Evolutionary conservation across 2,797 vertebrate genomes (phyloP).

Genomic region (Lycodopsis pacificus): DNA sequence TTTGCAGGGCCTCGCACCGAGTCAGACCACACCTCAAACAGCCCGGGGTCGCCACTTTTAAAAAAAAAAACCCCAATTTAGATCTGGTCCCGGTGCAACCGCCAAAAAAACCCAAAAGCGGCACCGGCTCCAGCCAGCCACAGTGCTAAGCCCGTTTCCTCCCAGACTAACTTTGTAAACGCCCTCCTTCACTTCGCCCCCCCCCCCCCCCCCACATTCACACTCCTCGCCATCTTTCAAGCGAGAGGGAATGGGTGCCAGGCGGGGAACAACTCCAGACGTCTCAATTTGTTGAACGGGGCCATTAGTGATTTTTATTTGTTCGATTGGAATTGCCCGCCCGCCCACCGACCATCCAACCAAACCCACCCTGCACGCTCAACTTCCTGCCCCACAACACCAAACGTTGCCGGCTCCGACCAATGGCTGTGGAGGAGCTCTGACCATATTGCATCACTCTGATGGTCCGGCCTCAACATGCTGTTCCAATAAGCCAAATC

Average conservation of each 20-base stretch:
- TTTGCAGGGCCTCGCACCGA: slow-evolving; percentile 73
- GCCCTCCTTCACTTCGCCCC: slow-evolving; percentile 54
- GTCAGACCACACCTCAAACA: slow-evolving; percentile 80
- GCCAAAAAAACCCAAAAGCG: slow-evolving; percentile 64
- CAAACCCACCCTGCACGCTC: slow-evolving; percentile 38
- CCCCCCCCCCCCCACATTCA: slow-evolving; percentile 36
- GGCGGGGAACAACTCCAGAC: slow-evolving; percentile 61
- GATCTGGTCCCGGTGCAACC: slow-evolving; percentile 65
- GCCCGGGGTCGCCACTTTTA: slow-evolving; percentile 74
- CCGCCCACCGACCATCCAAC: slow-evolving; percentile 37
- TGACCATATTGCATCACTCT: slow-evolving; percentile 71
- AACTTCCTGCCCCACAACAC: slow-evolving; percentile 52
- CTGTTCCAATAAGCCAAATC: slow-evolving; percentile 83
- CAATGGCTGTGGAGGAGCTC: slow-evolving; percentile 40
- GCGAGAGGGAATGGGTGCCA: slow-evolving; percentile 52
- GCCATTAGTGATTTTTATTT: slow-evolving; percentile 70
- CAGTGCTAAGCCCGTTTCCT: slow-evolving; percentile 67
- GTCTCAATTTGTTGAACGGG: slow-evolving; percentile 56
- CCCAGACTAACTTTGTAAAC: slow-evolving; percentile 69
- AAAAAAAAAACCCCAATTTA: slow-evolving; percentile 78
- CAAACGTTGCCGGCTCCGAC: slow-evolving; percentile 25
- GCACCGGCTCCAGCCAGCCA: slow-evolving; percentile 54
- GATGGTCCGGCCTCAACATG: slow-evolving; percentile 68
- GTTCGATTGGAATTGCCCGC: slow-evolving; percentile 27
- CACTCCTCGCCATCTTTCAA: slow-evolving; percentile 49